Percentiles rank a stretch among this genome's conserved stretches.
Conservation (phyloP, 2,797 vertebrate species). For the Cyprinella venusta region DNA sequence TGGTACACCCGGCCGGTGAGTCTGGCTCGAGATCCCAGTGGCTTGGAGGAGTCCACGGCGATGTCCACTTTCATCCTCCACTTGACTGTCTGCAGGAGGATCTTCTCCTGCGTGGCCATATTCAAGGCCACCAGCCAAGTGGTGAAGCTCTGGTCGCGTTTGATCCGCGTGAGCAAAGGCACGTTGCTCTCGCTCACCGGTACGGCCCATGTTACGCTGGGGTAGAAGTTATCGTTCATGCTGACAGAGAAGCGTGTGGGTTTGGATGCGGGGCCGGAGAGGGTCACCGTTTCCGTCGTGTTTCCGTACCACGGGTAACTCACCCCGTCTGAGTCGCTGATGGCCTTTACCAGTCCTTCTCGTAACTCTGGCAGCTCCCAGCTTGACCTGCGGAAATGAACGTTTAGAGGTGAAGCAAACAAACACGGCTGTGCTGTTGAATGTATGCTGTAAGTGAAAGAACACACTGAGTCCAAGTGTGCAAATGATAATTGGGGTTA, state of each 20-base stretch:
- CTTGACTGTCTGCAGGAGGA: conserved; percentile 95
- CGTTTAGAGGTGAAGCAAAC: conserved; percentile 13
- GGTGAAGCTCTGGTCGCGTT: conserved; percentile 97
- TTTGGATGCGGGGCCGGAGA: conserved; percentile 92
- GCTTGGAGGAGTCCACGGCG: conserved; percentile 88
- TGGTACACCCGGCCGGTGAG: conserved; percentile 92
- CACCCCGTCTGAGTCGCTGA: conserved; percentile 96
- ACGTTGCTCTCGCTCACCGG: conserved; percentile 95
- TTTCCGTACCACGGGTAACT: conserved; percentile 99
- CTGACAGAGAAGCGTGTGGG: conserved; percentile 93
- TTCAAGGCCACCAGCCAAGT: conserved; percentile 99
- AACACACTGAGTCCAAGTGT: neutral
- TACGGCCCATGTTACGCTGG: conserved; percentile 97
- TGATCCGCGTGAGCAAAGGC: conserved; percentile 93
- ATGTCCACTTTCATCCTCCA: conserved; percentile 98
- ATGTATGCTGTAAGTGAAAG: neutral
- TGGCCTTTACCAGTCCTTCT: conserved; percentile 93
- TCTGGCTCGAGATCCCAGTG: conserved; percentile 89
- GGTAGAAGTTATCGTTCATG: conserved; percentile 99
- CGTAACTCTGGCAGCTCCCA: conserved; percentile 97
- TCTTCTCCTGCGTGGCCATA: conserved; percentile 89
- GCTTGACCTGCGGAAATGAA: conserved; percentile 84
- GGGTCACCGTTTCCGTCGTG: conserved; percentile 95
- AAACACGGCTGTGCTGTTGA: neutral
- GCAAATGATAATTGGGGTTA: conserved; percentile 15